Percentiles rank a stretch among this genome's conserved stretches.
phyloP scores from a whole-genome alignment of 2,113 vertebrate species.

The Progne subis region DNA sequence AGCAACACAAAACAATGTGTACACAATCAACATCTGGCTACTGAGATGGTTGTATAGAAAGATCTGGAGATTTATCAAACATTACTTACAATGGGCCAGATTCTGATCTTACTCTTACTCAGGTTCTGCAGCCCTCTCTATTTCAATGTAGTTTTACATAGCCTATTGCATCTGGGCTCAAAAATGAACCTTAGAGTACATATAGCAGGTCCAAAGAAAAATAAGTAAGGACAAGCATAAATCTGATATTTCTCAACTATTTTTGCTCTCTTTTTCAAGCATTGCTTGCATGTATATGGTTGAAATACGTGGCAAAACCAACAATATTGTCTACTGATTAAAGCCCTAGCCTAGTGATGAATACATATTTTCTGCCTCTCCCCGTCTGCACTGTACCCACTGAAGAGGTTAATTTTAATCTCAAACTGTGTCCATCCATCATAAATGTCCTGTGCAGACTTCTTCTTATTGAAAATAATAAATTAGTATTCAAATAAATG shows the following conservation, averaged over 20 bases:
- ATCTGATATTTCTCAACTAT: not conserved
- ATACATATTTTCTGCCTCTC: not conserved
- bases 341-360: not conserved
- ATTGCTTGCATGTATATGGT: not conserved
- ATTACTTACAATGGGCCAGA: constrained; percentile 35
- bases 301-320: constrained; percentile 12
- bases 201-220: constrained; percentile 12
- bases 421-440: not conserved
- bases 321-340: not conserved
- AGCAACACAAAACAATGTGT: constrained; percentile 90
- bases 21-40: constrained; percentile 91
- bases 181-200: constrained; percentile 30
- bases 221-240: not conserved
- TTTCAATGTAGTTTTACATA: not conserved
- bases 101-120: not conserved
- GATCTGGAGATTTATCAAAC: constrained; percentile 74
- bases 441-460: not conserved
- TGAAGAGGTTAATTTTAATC: not conserved
- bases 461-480: not conserved
- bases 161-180: not conserved
- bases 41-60: constrained; percentile 77
- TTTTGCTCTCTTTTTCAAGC: not conserved
- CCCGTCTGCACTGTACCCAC: not conserved
- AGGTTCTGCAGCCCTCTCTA: not conserved
- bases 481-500: constrained; percentile 16